Base-by-base conservation (phyloP, 1,140 invertebrate species). In the Trichoplusia ni region DNA sequence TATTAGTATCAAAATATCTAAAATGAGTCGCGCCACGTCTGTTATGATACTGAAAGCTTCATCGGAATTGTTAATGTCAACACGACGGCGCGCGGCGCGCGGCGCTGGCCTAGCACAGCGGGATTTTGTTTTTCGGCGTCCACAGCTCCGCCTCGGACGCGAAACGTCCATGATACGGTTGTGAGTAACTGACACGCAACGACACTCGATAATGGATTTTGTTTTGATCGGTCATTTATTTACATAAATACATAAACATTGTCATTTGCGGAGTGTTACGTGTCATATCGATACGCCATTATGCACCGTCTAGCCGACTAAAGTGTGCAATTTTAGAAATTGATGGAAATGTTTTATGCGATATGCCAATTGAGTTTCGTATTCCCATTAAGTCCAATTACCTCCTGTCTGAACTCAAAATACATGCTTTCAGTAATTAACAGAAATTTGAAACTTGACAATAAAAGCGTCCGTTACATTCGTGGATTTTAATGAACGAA, bases 61-160 rank as follows among this genome's bases (percentile, higher is more conserved):
- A 73, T 78, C 64, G 60, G 80, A 82, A 77, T 81, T 79, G 75
- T 59, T 79, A 83, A 81, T 81, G 16, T 19, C 21, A 46, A 44
- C 49, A 46, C 2, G 38, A 6, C 4, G 14, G n/a, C 19, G 19
- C 31, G 44, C 6, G n/a, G n/a, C n/a, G n/a, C n/a, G n/a, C n/a
- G n/a, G n/a, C n/a, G n/a, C n/a, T n/a, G n/a, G n/a, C n/a, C n/a
- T n/a, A n/a, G n/a, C n/a, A n/a, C n/a, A n/a, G 2, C 35, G 49
- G 23, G 60, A 54, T 42, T 51, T 64, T 54, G 54, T 31, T 38
- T 56, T 64, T 11, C 8, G 11, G 13, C 14, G 42, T 3, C 35
- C 21, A 29, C 31, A 11, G 44, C 23, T 35, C 4, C 25, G 13
- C 46, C 18, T 47, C 18, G 38, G 7, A 23, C 3, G 16, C n/a